These are phyloP conservation scores for Recurvirostra avosetta DNA, from an alignment of 2,113 vertebrate species.

Conservation along the genomic window DNA sequence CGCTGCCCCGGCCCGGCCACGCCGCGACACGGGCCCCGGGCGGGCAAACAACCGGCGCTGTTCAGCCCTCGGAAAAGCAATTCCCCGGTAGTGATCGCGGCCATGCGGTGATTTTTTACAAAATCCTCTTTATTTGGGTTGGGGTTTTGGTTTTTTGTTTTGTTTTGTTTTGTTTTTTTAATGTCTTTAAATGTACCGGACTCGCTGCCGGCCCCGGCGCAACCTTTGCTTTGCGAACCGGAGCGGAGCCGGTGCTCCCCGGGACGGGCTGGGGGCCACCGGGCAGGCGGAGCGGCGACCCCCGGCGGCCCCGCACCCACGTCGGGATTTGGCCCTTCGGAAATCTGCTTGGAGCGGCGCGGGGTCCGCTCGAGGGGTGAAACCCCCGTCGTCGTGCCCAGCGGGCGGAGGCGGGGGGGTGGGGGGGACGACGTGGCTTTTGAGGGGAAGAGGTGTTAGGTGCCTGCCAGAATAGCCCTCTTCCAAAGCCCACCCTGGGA, in stretches of 20 bases:
- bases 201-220: not conserved
- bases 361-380: not conserved
- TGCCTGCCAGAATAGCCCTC: not conserved
- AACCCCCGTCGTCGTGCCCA: not conserved
- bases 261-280: too few species aligned
- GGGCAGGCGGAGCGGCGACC: too few species aligned
- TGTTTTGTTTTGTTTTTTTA: not conserved
- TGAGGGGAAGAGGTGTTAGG: not conserved
- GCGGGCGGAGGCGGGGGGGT: rapidly evolving
- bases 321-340: not conserved
- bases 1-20: not conserved
- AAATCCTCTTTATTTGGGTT: not conserved
- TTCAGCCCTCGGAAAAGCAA: not conserved
- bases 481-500: not conserved
- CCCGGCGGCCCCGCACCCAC: not conserved
- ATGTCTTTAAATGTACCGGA: not conserved
- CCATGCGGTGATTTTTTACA: not conserved
- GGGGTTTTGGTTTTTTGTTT: too few species aligned
- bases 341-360: not conserved
- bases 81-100: not conserved
- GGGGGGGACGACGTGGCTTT: not conserved
- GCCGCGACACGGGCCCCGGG: not conserved
- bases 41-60: not conserved
- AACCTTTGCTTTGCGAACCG: not conserved
- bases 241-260: not conserved